phyloP scores from a whole-genome alignment of 2,797 vertebrate species.

The Macrochelys suwanniensis region DNA sequence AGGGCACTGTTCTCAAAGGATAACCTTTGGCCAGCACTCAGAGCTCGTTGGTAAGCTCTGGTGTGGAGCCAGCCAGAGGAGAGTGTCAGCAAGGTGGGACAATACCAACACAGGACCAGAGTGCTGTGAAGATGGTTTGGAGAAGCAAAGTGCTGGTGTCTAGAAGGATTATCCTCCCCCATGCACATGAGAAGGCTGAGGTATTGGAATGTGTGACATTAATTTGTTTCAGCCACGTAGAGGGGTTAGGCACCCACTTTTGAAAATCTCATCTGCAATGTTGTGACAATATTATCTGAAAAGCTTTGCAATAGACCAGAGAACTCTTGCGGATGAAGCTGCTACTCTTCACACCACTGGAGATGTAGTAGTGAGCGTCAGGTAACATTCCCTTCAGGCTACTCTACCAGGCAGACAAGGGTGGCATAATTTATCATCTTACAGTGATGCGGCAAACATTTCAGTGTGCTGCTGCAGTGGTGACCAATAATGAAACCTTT shows the following conservation, averaged over 20 bases:
- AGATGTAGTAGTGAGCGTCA: neutral
- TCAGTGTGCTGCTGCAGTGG: neutral
- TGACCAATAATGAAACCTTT: neutral
- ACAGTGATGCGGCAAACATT: neutral
- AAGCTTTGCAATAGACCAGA: neutral
- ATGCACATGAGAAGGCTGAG: neutral
- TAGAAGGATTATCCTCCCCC: neutral
- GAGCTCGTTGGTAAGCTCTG: neutral
- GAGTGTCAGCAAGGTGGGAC: neutral
- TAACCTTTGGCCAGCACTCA: neutral
- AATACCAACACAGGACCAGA: neutral
- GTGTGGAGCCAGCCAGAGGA: neutral
- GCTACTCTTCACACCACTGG: neutral
- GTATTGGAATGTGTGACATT: neutral
- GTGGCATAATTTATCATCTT: no score
- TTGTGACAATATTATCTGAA: no score
- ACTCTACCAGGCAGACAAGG: neutral
- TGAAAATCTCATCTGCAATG: neutral
- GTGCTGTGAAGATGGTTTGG: neutral
- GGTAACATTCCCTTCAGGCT: neutral
- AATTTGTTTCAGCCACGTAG: neutral
- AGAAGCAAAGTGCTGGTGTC: neutral
- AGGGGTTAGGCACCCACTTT: neutral
- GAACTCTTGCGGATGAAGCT: neutral
- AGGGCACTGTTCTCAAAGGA: neutral